Evolutionary conservation across 2,797 vertebrate genomes (phyloP).

Genomic region (Micromesistius poutassou): DNA sequence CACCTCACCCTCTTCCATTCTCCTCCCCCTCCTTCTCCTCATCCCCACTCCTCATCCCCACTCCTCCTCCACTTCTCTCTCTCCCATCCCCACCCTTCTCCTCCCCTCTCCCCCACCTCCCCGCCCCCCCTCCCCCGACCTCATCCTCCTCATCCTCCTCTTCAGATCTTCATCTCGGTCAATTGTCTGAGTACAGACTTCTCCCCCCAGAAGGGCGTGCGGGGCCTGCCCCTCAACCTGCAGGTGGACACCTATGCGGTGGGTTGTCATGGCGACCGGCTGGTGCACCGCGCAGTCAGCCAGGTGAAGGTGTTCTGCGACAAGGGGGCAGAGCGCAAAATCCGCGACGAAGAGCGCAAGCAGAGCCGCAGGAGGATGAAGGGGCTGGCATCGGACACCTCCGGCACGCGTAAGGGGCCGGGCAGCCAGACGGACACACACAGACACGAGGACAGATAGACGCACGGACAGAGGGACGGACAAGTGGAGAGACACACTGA

Average conservation of each 20-base stretch:
- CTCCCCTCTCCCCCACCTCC: background rate
- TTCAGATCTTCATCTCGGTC: conserved; percentile 80
- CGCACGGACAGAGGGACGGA: background rate
- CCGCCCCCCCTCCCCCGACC: conserved; percentile 28
- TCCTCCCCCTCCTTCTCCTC: background rate
- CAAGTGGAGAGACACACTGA: background rate
- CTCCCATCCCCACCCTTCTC: background rate
- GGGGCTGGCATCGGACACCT: conserved; percentile 43
- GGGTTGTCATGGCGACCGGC: conserved; percentile 76
- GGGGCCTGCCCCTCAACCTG: conserved; percentile 77
- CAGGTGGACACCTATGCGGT: conserved; percentile 83
- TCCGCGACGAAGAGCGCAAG: conserved; percentile 82
- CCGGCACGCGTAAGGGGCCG: background rate
- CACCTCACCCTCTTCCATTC: background rate
- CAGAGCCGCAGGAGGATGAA: conserved; percentile 73
- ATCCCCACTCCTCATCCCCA: background rate
- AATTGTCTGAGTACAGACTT: conserved; percentile 82
- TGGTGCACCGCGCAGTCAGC: conserved; percentile 78
- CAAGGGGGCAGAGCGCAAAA: conserved; percentile 83
- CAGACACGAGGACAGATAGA: background rate
- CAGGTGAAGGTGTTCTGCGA: conserved; percentile 86
- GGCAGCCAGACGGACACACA: background rate
- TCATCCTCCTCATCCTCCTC: background rate
- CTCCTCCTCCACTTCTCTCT: background rate
- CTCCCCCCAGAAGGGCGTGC: conserved; percentile 84